phyloP scores from a whole-genome alignment of 53 echinoderm and acorn worm species.

The Antedon mediterranea region DNA sequence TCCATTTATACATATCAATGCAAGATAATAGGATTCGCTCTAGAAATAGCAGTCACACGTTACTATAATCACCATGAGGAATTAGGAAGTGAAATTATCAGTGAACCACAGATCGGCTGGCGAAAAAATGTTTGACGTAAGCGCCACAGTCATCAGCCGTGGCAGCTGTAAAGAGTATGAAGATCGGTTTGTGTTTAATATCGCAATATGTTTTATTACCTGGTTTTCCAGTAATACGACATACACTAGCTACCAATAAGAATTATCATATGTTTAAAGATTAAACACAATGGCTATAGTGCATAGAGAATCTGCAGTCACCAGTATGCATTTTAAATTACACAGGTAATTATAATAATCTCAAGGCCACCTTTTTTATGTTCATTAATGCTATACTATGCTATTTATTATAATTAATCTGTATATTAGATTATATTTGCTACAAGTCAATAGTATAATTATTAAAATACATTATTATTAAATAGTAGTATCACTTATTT shows the following conservation, averaged over 20 bases:
- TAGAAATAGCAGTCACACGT: background rate
- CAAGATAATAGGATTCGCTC: background rate
- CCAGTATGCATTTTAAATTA: too few species aligned
- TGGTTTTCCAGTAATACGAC: too few species aligned
- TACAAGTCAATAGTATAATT: too few species aligned
- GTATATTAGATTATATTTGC: too few species aligned
- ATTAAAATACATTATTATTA: too few species aligned
- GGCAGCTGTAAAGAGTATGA: background rate
- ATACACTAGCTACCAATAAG: background rate
- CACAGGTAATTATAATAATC: too few species aligned
- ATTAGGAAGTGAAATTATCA: background rate
- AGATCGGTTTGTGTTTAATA: background rate
- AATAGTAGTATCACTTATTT: too few species aligned
- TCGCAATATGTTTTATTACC: background rate
- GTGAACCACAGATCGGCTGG: background rate
- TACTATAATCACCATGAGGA: background rate
- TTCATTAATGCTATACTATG: too few species aligned
- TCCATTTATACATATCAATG: background rate
- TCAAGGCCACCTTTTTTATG: too few species aligned
- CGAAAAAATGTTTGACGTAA: background rate
- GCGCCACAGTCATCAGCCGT: background rate
- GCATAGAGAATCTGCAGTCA: too few species aligned
- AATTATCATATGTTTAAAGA: background rate
- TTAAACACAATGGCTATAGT: too few species aligned
- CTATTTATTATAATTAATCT: too few species aligned